Conservation (phyloP, 2,888 invertebrate genomes). For the Protonemura montana region DNA sequence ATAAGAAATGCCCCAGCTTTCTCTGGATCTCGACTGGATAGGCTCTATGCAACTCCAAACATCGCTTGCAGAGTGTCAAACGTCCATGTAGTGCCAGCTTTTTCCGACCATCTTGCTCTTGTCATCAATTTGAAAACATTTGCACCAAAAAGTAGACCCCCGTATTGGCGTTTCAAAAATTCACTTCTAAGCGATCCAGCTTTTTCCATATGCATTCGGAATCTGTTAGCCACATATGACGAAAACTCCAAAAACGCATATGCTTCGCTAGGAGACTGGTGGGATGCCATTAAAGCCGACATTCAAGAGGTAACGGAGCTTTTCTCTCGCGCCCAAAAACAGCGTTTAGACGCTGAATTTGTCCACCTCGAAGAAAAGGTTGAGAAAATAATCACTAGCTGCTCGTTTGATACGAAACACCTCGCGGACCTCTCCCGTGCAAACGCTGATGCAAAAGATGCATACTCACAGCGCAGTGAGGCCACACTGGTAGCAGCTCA, state of each 20-base stretch:
- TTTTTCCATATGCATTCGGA: not conserved
- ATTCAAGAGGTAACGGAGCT: not conserved
- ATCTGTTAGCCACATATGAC: not conserved
- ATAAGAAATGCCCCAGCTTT: not conserved
- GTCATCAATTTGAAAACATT: not conserved
- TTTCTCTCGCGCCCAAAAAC: not conserved
- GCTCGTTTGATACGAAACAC: not conserved
- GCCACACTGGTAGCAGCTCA: not conserved
- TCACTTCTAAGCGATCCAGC: not conserved
- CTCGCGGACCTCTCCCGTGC: not conserved
- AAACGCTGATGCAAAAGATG: not conserved
- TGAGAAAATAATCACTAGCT: not conserved
- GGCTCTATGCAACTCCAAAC: not conserved
- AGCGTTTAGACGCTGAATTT: not conserved
- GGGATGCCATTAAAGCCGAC: slow-evolving; percentile 20
- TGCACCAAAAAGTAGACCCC: not conserved
- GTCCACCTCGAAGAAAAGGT: not conserved
- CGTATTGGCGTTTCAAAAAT: slow-evolving; percentile 30
- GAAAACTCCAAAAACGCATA: not conserved
- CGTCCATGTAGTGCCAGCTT: not conserved
- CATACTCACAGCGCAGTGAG: not conserved
- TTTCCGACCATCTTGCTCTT: not conserved
- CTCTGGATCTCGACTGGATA: not conserved
- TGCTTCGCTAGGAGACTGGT: not conserved
- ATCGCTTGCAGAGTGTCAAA: not conserved